phyloP scores from a whole-genome alignment of 1,140 invertebrate genomes.

The Aleiodes sp. region DNA sequence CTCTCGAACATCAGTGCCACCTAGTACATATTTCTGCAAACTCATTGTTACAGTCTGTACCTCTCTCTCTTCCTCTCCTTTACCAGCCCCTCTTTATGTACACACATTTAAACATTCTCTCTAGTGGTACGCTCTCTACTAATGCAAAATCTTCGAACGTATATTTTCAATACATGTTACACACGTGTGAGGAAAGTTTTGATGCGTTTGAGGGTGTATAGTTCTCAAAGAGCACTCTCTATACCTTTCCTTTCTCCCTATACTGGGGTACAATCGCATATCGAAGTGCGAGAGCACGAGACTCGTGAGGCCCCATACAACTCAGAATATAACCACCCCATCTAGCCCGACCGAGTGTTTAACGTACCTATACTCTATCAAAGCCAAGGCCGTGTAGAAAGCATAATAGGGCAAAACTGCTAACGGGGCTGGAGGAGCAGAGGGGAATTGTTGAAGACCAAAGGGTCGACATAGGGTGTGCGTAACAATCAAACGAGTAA shows the following conservation, averaged over 20 bases:
- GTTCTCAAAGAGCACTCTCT: no score
- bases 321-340: neutral
- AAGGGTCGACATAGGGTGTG: constrained; percentile 4
- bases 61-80: neutral
- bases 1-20: constrained; percentile 16
- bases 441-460: neutral
- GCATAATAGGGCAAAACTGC: neutral
- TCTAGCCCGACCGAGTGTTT: neutral
- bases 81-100: neutral
- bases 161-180: neutral
- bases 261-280: constrained; percentile 15
- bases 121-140: neutral
- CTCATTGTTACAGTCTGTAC: constrained; percentile 24
- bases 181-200: neutral
- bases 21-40: constrained; percentile 25
- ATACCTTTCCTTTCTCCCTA: no score
- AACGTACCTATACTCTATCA: neutral
- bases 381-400: constrained; percentile 6
- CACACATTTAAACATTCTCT: neutral
- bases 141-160: neutral
- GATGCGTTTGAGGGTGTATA: constrained; percentile 1
- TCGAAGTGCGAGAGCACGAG: constrained; percentile 5
- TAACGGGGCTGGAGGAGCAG: neutral
- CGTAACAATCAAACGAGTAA: neutral
- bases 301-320: neutral